Evolutionary conservation across 1,140 invertebrate species (phyloP), one percentile per base, ranked within the genome.

Genomic region (Drosophila azteca): DNA sequence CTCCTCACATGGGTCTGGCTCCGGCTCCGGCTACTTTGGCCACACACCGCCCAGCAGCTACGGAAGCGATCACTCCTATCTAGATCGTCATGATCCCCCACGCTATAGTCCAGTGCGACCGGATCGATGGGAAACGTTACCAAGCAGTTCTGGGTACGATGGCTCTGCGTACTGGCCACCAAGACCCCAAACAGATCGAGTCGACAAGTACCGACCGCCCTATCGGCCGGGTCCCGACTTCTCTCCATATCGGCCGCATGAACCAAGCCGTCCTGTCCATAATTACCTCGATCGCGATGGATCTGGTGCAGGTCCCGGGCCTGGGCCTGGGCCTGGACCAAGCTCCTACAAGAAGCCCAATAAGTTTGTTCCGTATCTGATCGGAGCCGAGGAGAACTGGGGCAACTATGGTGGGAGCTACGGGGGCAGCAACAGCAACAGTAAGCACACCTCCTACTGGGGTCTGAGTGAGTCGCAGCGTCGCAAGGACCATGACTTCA

Each of bases 361-460:
- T 9, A 91, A 91, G 39, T 91, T 90, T 52, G 81, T 91, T 8
- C 91, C 91, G 2, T 91, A 91, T 6, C 44, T 91, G 22, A 91
- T 91, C 51, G 90, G 85, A 0, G 80, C 68, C 7, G 85, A 90
- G 55, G 77, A 79, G 24, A 77, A 71, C 35, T 90, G 85, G 79
- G 91, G 90, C 22, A 77, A 79, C 24, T 92, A 93, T 75, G 92
- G 92, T 11, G 92, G 92, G 22, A 79, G 69, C 13, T 92, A 92
- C 52, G 92, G 92, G 22, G 89, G 92, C 43, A 77, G 68, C 46
- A 68, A 73, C 68, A 90, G 65, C 54, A 91, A 73, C 65, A 90
- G 65, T 52, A 91, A 91, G 41, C 87, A 91, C 35, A 83, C 75
- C 11, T 90, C 88, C 0, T 80, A 91, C 31, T 92, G 87, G 88